These are phyloP conservation scores for Coturnix japonica DNA, from an alignment of 2,113 vertebrate genomes.

Conservation along the genomic window DNA sequence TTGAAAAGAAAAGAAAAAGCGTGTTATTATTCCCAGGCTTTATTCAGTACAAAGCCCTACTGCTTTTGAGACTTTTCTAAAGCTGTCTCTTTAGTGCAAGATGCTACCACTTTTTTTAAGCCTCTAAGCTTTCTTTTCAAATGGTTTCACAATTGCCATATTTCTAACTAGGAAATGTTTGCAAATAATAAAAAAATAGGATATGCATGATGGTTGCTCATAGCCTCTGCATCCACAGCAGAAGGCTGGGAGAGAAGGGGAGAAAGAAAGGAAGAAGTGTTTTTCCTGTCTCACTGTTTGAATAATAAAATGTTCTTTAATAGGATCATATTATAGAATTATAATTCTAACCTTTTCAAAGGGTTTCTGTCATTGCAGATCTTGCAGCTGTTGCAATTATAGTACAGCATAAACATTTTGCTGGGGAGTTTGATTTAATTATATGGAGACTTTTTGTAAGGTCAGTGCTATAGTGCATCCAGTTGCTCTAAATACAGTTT, in stretches of 20 bases:
- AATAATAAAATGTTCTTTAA: slow-evolving; percentile 37
- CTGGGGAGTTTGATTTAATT: slow-evolving; percentile 47
- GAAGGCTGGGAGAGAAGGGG: background rate
- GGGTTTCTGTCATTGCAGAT: slow-evolving; percentile 19
- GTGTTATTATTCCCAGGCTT: slow-evolving; percentile 1
- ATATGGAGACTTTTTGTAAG: slow-evolving; percentile 18
- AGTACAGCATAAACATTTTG: slow-evolving; percentile 38
- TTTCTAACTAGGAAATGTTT: slow-evolving; percentile 7
- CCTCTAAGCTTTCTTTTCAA: slow-evolving; percentile 49
- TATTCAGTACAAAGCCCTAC: background rate
- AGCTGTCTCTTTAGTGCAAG: slow-evolving; percentile 6
- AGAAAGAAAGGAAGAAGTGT: background rate
- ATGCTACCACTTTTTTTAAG: slow-evolving; percentile 16
- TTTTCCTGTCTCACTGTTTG: background rate
- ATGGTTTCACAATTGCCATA: background rate
- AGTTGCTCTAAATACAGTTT: background rate
- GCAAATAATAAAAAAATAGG: background rate
- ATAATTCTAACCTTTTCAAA: slow-evolving; percentile 53
- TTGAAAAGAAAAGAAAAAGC: background rate
- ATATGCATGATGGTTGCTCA: background rate
- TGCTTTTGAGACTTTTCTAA: slow-evolving; percentile 2
- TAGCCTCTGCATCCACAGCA: background rate
- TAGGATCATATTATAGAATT: slow-evolving; percentile 21
- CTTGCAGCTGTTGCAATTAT: slow-evolving; percentile 49
- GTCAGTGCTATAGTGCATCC: slow-evolving; percentile 13